Evolutionary conservation across 2,888 invertebrate species (phyloP).

Genomic region (Meghimatium bilineatum): DNA sequence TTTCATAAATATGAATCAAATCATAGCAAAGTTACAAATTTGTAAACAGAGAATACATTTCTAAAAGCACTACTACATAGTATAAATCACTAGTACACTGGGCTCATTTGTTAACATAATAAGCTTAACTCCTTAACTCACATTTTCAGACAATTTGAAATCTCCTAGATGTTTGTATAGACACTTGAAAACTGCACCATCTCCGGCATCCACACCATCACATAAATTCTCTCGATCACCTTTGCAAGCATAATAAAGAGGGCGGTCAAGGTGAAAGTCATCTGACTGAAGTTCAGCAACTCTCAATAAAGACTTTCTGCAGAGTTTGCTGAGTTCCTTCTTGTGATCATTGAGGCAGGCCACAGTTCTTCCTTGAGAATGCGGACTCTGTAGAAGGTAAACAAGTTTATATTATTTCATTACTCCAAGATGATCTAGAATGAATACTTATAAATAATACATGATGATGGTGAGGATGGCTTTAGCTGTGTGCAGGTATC

Average conservation of each 20-base stretch:
- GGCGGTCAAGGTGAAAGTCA: slow-evolving; percentile 90
- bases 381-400: slow-evolving; percentile 54
- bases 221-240: slow-evolving; percentile 87
- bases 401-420: too few relatives aligned
- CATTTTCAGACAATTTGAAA: slow-evolving; percentile 80
- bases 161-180: slow-evolving; percentile 89
- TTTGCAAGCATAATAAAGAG: slow-evolving; percentile 92
- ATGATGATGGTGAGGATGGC: too few relatives aligned
- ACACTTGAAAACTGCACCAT: slow-evolving; percentile 92
- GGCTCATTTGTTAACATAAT: too few relatives aligned
- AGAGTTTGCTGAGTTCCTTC: slow-evolving; percentile 80
- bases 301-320: slow-evolving; percentile 87
- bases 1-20: too few relatives aligned
- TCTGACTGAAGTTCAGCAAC: slow-evolving; percentile 93
- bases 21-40: too few relatives aligned
- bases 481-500: too few relatives aligned
- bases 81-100: too few relatives aligned
- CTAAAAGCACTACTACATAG: too few relatives aligned
- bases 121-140: slow-evolving; percentile 59
- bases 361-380: slow-evolving; percentile 88
- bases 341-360: slow-evolving; percentile 85
- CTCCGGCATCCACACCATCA: slow-evolving; percentile 85
- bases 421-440: too few relatives aligned
- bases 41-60: too few relatives aligned
- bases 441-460: too few relatives aligned